Conservation (phyloP, 2,888 invertebrate genomes). For the Strigamia maritima region DNA sequence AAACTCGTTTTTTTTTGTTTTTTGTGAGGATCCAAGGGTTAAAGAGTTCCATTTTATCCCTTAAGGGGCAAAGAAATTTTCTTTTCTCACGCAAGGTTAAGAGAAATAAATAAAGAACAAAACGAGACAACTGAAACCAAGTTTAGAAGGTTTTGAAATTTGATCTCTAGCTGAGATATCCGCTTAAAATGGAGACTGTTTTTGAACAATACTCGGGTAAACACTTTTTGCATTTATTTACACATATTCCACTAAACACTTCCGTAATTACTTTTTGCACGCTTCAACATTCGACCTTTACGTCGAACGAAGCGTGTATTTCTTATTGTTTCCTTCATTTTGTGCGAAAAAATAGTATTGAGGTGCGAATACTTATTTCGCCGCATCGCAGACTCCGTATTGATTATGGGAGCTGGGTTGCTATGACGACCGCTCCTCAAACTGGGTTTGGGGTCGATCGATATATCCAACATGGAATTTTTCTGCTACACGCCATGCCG, state of each 20-base stretch:
- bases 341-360: background rate
- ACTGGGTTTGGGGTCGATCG: background rate
- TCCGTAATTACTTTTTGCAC: background rate
- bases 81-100: conserved; percentile 6
- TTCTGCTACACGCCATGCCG: background rate
- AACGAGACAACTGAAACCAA: background rate
- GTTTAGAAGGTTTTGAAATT: background rate
- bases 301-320: background rate
- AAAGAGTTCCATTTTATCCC: conserved; percentile 1
- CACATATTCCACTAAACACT: background rate
- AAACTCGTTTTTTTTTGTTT: background rate
- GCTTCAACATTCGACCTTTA: background rate
- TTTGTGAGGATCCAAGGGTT: background rate
- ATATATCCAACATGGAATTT: conserved; percentile 12
- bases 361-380: background rate
- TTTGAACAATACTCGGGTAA: background rate
- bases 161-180: background rate
- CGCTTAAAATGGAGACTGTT: background rate
- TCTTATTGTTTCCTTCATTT: background rate
- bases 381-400: conserved; percentile 6
- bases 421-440: background rate
- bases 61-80: background rate
- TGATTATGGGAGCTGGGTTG: conserved; percentile 9
- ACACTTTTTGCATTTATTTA: background rate
- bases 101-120: background rate